Base-by-base conservation (phyloP, 1,140 invertebrate genomes). In the Pseudomyrmex gracilis region DNA sequence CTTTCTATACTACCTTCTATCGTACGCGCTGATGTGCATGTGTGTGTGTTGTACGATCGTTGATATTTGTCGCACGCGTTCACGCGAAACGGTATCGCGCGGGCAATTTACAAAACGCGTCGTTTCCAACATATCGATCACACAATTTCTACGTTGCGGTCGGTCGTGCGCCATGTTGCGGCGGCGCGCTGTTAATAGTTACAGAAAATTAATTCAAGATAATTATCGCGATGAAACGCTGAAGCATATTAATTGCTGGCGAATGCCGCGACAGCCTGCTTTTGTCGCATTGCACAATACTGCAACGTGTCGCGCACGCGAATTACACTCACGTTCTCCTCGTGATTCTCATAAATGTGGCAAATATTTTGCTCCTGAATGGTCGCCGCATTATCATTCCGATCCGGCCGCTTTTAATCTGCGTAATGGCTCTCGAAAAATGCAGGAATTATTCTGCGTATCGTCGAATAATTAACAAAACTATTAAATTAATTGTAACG, bases 141-240 rank as follows among this genome's bases (percentile, higher is more conserved):
- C n/a, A 34, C 24, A 34, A 34, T 77, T 70, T 73, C 78, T 60
- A 53, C 60, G 13, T 67, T 15, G 45, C 67, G 61, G 68, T 51
- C n/a, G 53, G 10, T 15, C 17, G 58, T 43, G 49, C 58, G 34
- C 22, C 45, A 10, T n/a, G 60, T 45, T 45, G 34, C 45, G 20
- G 45, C 15, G 49, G 53, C 13, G n/a, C 34, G 47, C 51, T 82
- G 67, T 71, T 71, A 86, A 77, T 83, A 83, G 57, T 67, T 86
- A 55, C 64, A 61, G 53, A 67, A 86, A 74, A 82, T 87, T 87
- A 74, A 86, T 87, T 87, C 71, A 49, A 83, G 78, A 87, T 83
- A 86, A 87, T 86, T 83, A 86, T 86, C 78, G 34, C 64, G 71
- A 85, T 57, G 70, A 70, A 85, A 86, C 57, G 51, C 71, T 68